Evolutionary conservation across 2,888 invertebrate genomes (phyloP).

Genomic region (Masnerella sp.): DNA sequence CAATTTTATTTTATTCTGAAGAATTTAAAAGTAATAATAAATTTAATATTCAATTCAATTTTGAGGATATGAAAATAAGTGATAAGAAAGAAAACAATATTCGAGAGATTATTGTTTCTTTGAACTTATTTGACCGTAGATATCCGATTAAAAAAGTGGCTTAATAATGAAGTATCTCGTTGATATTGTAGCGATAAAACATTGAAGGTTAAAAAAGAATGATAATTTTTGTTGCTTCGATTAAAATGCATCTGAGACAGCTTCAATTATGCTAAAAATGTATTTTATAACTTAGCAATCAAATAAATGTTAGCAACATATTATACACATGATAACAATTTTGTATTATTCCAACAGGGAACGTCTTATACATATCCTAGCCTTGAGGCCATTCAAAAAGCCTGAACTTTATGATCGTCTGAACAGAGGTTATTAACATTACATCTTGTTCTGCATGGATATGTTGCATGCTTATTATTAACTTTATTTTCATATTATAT

Average conservation of each 20-base stretch:
- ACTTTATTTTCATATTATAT: slow-evolving; percentile 53
- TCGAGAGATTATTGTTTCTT: slow-evolving; percentile 24
- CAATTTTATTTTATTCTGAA: too few relatives aligned
- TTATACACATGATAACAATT: slow-evolving; percentile 16
- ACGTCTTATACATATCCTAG: slow-evolving; percentile 95
- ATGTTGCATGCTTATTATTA: slow-evolving; percentile 41
- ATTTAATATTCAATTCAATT: slow-evolving; percentile 10
- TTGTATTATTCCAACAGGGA: slow-evolving; percentile 82
- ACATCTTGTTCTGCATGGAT: slow-evolving; percentile 13
- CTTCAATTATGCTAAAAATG: too few relatives aligned
- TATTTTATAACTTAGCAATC: too few relatives aligned
- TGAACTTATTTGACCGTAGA: slow-evolving; percentile 38
- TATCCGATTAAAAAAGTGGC: slow-evolving; percentile 13
- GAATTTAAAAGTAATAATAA: too few relatives aligned
- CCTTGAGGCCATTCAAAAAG: slow-evolving; percentile 95
- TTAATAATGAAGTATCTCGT: slow-evolving; percentile 28
- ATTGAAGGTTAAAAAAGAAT: slow-evolving; percentile 24
- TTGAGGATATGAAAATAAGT: slow-evolving; percentile 27
- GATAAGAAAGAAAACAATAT: slow-evolving; percentile 14
- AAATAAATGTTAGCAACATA: too few relatives aligned
- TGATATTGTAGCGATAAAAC: slow-evolving; percentile 19
- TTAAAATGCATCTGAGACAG: too few relatives aligned
- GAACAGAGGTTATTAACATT: slow-evolving; percentile 69
- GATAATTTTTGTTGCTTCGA: slow-evolving; percentile 11
- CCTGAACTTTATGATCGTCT: slow-evolving; percentile 91